phyloP scores from a whole-genome alignment of 2,113 vertebrate species.

The Cyprinodon tularosa region DNA sequence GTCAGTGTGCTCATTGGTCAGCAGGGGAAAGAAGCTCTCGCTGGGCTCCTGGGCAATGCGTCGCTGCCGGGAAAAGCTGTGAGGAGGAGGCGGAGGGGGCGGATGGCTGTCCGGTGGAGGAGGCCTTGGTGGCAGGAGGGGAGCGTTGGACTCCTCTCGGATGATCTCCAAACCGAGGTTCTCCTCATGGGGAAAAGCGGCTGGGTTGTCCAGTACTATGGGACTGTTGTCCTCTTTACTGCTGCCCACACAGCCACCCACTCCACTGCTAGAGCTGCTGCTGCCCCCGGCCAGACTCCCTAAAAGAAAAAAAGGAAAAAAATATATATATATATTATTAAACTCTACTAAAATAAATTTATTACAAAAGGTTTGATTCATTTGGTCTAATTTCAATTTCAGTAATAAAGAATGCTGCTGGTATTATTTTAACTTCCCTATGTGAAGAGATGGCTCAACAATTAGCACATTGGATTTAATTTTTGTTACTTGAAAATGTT shows the following conservation, averaged over 20 bases:
- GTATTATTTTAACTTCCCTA: background rate
- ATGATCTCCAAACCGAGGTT: slow-evolving; percentile 93
- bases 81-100: slow-evolving; percentile 81
- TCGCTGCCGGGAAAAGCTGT: slow-evolving; percentile 85
- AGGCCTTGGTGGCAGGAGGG: slow-evolving; percentile 88
- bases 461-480: background rate
- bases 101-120: slow-evolving; percentile 88
- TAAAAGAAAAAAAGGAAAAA: slow-evolving; percentile 26
- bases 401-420: slow-evolving; percentile 5
- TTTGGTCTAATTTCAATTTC: background rate
- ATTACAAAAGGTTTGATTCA: background rate
- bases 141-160: slow-evolving; percentile 93
- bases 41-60: slow-evolving; percentile 94
- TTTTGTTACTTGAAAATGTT: background rate
- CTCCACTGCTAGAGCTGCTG: slow-evolving; percentile 71
- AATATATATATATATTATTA: background rate
- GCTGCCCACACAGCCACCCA: slow-evolving; percentile 69
- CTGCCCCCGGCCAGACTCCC: slow-evolving; percentile 72
- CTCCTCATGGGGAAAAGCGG: slow-evolving; percentile 90
- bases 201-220: slow-evolving; percentile 89
- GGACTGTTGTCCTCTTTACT: slow-evolving; percentile 82
- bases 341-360: background rate
- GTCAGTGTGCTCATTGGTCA: slow-evolving; percentile 93
- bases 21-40: slow-evolving; percentile 96
- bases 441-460: background rate